Evolutionary conservation across 2,113 vertebrate genomes (phyloP).

Genomic region (Forbesichthys papilliferus): DNA sequence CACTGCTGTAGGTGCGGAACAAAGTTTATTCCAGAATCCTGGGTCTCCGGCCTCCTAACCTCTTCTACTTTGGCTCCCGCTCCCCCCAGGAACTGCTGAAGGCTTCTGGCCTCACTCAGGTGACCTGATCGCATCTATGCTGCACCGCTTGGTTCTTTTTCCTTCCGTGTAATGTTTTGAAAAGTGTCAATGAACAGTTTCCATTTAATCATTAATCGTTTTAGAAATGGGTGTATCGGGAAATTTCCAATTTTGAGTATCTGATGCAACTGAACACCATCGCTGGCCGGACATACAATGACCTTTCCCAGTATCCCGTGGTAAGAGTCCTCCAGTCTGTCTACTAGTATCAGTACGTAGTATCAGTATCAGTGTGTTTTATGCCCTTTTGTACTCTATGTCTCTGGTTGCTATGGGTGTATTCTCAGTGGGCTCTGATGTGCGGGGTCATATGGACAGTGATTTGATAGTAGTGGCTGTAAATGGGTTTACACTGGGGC

Average conservation of each 20-base stretch:
- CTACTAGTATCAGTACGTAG: too few species aligned
- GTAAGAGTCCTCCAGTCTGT: conserved; percentile 70
- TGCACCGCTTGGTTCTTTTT: too few species aligned
- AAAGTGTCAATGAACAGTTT: background rate
- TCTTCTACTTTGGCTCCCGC: conserved; percentile 88
- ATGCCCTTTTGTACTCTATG: background rate
- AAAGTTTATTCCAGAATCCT: conserved; percentile 93
- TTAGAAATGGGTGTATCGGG: conserved; percentile 95
- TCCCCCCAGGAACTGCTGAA: conserved; percentile 95
- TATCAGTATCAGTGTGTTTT: too few species aligned
- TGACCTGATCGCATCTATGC: conserved; percentile 41
- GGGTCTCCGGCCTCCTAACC: conserved; percentile 83
- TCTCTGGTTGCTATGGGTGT: background rate
- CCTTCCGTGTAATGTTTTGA: too few species aligned
- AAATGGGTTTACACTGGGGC: too few species aligned
- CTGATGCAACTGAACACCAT: conserved; percentile 99
- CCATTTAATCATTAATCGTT: conserved; percentile 18
- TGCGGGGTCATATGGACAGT: too few species aligned
- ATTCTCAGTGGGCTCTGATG: too few species aligned
- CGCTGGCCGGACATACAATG: conserved; percentile 93
- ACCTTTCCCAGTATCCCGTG: conserved; percentile 97
- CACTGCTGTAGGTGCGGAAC: conserved; percentile 83
- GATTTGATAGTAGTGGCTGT: too few species aligned
- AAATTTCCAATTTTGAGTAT: conserved; percentile 99
- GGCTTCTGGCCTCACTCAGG: conserved; percentile 94